A percentile compares a stretch with the other conserved stretches of the same genome.
Conservation (phyloP, 1,140 invertebrate genomes). For the Brachionus sp. region DNA sequence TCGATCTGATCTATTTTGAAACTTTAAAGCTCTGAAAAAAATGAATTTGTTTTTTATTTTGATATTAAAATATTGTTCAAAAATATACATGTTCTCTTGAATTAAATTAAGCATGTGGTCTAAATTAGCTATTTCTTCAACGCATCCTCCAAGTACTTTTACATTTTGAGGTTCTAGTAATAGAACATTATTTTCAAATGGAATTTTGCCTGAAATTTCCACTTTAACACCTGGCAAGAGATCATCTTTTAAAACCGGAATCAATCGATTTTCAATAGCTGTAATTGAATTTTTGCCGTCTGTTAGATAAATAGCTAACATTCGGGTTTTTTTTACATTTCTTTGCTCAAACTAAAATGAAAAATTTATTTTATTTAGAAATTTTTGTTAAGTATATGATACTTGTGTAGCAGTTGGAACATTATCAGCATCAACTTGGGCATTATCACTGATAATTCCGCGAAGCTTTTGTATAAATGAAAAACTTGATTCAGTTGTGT, state of each 20-base stretch:
- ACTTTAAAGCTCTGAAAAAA: background rate
- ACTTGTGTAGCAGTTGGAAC: constrained; percentile 33
- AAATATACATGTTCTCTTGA: constrained; percentile 39
- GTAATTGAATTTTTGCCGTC: constrained; percentile 22
- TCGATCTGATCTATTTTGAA: background rate
- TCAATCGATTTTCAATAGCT: constrained; percentile 11
- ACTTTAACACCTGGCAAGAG: constrained; percentile 18
- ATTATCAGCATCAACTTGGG: constrained; percentile 36
- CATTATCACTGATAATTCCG: constrained; percentile 32
- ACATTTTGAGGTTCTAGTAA: constrained; percentile 26
- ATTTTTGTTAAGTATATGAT: background rate
- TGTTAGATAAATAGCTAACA: constrained; percentile 20
- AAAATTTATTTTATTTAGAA: background rate
- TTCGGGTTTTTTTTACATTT: constrained; percentile 9
- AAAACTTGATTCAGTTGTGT: background rate
- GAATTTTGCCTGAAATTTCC: background rate
- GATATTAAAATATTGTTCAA: background rate
- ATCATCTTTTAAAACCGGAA: constrained; percentile 13
- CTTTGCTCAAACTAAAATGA: background rate
- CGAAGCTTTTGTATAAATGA: constrained; percentile 37
- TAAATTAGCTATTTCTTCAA: background rate
- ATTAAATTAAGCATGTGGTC: background rate
- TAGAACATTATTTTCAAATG: background rate
- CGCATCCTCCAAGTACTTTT: constrained; percentile 14
- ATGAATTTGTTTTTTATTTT: too few relatives aligned